Percentiles rank a stretch among this genome's conserved stretches.
Evolutionary conservation across 2,888 invertebrate species (phyloP).

Genomic region (Pristionchus japonicus): DNA sequence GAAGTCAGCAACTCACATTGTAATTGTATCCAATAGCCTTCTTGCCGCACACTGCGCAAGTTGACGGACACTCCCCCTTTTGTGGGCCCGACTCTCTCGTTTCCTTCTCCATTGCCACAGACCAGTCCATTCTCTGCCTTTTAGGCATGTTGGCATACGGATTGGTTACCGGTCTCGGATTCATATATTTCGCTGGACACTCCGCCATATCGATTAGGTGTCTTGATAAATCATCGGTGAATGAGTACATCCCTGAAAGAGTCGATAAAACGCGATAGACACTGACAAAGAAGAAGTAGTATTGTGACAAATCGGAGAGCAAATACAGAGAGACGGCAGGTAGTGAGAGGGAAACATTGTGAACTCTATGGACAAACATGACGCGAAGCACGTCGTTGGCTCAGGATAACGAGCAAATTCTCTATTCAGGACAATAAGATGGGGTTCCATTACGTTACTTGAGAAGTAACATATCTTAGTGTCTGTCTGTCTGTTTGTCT

Average conservation of each 20-base stretch:
- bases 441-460: too few relatives aligned
- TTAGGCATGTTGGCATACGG: background rate
- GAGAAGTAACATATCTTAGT: too few relatives aligned
- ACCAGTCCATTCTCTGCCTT: background rate
- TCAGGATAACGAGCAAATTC: too few relatives aligned
- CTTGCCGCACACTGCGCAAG: background rate
- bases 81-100: background rate
- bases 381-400: too few relatives aligned
- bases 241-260: background rate
- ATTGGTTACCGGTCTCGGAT: background rate
- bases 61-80: background rate
- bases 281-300: background rate
- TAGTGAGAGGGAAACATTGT: background rate
- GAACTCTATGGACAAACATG: background rate
- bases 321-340: background rate
- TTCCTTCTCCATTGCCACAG: background rate
- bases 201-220: background rate
- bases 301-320: background rate
- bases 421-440: too few relatives aligned
- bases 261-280: background rate
- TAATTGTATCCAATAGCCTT: background rate
- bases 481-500: too few relatives aligned
- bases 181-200: background rate
- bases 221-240: too few relatives aligned
- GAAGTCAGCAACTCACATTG: background rate